Base-by-base conservation (phyloP, 2,797 vertebrate species). In the Rhinichthys osculus region DNA sequence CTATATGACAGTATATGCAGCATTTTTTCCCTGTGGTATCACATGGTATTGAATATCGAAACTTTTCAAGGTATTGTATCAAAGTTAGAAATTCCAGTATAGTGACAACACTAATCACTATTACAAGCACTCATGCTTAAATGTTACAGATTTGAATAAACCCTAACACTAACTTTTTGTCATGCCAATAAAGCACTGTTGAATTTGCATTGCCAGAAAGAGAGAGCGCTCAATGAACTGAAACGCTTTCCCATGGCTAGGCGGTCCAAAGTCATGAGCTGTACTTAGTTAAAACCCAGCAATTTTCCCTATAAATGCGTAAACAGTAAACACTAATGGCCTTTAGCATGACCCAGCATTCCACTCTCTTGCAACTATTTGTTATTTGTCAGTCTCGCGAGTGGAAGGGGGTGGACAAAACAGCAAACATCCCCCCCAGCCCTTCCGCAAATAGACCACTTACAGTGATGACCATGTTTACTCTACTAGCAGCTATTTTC, bases 261-360 rank as follows among this genome's bases (percentile, higher is more conserved):
- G 72, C 9, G 38, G 11, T 79, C 50, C 83, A 57, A 82, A 54
- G 52, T 73, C 62, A 57, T 73, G 74, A 83, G 76, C 30, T 67
- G 35, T 59, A 44, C 71, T 40, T 38, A 6, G 38, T 84, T 80
- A 52, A 80, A 84, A 74, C 30, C 57, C 44, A 11, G 79, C 78
- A 59, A 85, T 76, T 87, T 74, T 83, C 50, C 54, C 54, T 67
- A 81, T 83, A 83, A 87, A 81, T 67, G 76, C 59, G 10, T 64
- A 86, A 77, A 50, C 67, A 64, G 82, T 77, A 88, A 85, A 81
- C 79, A 78, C 70, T 80, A 81, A 78, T 80, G 79, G 62, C 85
- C 62, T 85, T 79, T 69, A 82, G 74, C 42, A 67, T 83, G 85
- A 62, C 84, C 71, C 83, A 83, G 47, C 77, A 87, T 69, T 83